Base-by-base conservation (phyloP, 2,113 vertebrate genomes). In the Eidolon helvum region DNA sequence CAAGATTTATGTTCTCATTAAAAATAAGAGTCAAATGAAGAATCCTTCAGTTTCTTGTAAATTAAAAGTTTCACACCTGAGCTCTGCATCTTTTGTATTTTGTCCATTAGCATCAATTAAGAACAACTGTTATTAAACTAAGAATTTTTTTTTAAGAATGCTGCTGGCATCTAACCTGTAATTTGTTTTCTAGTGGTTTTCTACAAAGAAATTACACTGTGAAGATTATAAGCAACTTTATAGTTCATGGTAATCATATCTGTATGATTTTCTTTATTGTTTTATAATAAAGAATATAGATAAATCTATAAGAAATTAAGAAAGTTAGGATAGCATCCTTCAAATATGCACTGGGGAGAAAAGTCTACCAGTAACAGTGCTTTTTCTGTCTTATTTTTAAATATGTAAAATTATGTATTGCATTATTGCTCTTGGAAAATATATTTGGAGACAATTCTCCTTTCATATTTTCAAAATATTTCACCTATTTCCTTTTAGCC, bases 1-100 rank as follows among this genome's bases (percentile, higher is more conserved):
- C 11, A 90, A 75, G n/a, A 85, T 96, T 95, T 16, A 83, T 85
- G 35, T 92, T 87, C 72, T 97, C 89, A 94, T 95, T 96, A 90
- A 95, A 71, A 55, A 57, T 53, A 90, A 78, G 38, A 86, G 57
- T 90, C 75, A 95, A 75, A 94, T 22, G 59, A 93, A 87, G 40
- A 45, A 69, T 68, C n/a, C 24, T 11, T 22, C 0, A 1, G 50
- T 48, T 93, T 79, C 82, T 50, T 50, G 40, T 65, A 66, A 94
- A 95, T 92, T 86, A 71, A 24, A 91, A 80, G 10, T 61, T 89
- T 97, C 40, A 50, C 63, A 87, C 68, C 55, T 89, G 45, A 93
- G 45, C 18, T 66, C 10, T 93, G 87, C 4, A 18, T 94, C 40
- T 92, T 95, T 79, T 78, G 68, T 68, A 28, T 75, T 95, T 96